These are phyloP conservation scores for Tetrao urogallus DNA, from an alignment of 2,113 vertebrate species.

Conservation along the genomic window DNA sequence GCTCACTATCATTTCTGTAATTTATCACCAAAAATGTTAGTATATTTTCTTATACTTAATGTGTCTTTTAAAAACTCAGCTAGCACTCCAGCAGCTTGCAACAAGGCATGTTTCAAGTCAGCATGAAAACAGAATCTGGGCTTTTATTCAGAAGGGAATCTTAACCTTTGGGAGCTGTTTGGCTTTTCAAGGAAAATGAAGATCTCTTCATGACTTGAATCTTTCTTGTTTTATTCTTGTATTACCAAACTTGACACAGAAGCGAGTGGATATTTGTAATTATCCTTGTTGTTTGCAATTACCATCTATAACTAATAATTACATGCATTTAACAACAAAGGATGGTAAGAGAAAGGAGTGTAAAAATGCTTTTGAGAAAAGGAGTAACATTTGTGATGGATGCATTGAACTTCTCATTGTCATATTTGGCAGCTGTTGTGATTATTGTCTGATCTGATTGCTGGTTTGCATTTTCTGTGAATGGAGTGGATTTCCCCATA, in stretches of 20 bases:
- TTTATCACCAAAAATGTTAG: slow-evolving; percentile 39
- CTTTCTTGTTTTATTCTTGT: not conserved
- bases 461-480: not conserved
- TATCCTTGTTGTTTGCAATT: not conserved
- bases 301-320: not conserved
- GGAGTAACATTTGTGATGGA: not conserved
- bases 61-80: not conserved
- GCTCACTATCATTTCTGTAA: not conserved
- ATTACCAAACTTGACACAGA: not conserved
- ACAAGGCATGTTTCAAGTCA: not conserved
- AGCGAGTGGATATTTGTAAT: not conserved
- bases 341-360: not conserved
- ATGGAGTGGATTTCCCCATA: not conserved
- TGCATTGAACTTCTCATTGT: not conserved
- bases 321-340: not conserved
- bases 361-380: not conserved
- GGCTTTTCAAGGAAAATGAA: not conserved
- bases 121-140: not conserved
- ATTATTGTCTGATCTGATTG: not conserved
- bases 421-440: not conserved
- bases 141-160: not conserved
- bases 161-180: not conserved
- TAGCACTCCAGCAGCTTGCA: not conserved
- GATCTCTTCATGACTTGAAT: not conserved
- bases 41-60: not conserved